phyloP scores from a whole-genome alignment of 2,888 invertebrate species.

The Archips crataeganus region DNA sequence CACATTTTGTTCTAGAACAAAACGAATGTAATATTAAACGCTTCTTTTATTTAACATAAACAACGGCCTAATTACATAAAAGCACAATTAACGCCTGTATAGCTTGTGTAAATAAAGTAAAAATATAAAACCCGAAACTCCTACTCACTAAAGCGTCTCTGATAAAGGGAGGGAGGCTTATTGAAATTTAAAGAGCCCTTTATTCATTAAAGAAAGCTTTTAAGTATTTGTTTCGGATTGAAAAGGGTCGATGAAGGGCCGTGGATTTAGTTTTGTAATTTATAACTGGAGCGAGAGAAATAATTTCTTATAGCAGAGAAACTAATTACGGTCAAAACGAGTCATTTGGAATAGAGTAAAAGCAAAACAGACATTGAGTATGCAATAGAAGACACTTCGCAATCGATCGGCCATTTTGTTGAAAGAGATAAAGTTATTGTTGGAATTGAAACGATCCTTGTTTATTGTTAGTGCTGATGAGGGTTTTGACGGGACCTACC shows the following conservation, averaged over 20 bases:
- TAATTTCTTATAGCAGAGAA: constrained; percentile 12
- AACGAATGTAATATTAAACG: constrained; percentile 28
- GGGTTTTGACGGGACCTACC: constrained; percentile 99
- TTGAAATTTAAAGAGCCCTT: constrained; percentile 43
- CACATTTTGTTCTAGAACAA: constrained; percentile 22
- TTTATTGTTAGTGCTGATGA: constrained; percentile 96
- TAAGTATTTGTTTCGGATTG: constrained; percentile 60
- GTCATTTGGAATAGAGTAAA: background rate
- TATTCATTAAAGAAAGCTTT: constrained; percentile 52
- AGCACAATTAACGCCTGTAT: constrained; percentile 30
- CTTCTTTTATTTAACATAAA: constrained; percentile 34
- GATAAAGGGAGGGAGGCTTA: constrained; percentile 28
- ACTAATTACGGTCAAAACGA: constrained; percentile 15
- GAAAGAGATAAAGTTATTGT: background rate
- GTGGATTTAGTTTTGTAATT: constrained; percentile 54
- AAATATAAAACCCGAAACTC: constrained; percentile 26
- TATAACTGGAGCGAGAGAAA: constrained; percentile 48
- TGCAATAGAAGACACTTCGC: constrained; percentile 21
- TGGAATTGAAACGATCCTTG: constrained; percentile 49
- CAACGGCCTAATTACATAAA: constrained; percentile 11
- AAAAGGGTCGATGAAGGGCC: constrained; percentile 62
- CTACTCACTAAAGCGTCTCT: constrained; percentile 24
- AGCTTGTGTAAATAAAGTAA: constrained; percentile 36
- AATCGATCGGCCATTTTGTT: constrained; percentile 18
- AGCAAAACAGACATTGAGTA: background rate